Base-by-base conservation (phyloP, 2,888 invertebrate genomes). In the Boloria euphrosyne region DNA sequence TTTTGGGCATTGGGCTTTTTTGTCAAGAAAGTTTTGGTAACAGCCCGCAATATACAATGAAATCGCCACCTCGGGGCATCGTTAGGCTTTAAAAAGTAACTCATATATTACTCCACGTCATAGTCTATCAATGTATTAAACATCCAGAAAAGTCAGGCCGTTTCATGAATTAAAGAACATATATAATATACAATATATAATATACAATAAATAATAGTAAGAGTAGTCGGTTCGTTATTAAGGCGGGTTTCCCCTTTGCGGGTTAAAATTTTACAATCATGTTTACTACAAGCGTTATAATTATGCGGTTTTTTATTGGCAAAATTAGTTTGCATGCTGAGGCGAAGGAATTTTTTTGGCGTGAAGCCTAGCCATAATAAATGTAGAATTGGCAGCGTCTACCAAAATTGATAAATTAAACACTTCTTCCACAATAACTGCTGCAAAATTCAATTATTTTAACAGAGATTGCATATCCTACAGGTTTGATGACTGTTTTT, bases 371-470 rank as follows among this genome's bases (percentile, higher is more conserved):
- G 50, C 65, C 66, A 44, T 66, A 66, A 69, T 71, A 70, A 71
- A 60, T 68, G 55, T 68, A 68, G 70, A 68, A 57, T 70, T 71
- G 71, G 71, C 70, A 71, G 14, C 51, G 38, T 46, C 44, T n/a
- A 50, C 44, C 54, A 18, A 62, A 59, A 62, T 70, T 67, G 65
- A 51, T 43, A 53, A 65, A 65, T 57, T 38, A 60, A 68, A 59
- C 62, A 55, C 55, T 65, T 62, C 59, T 67, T 54, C 44, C 58
- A 62, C 55, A 59, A 61, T 67, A 67, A 65, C 59, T 67, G 54
- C 14, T 16, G 43, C 57, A 38, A 50, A 62, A 52, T 62, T 10
- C 51, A 67, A 58, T 18, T 54, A 18, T 18, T 18, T 38, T 17
- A 17, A 16, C 17, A 17, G 27, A 69, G 46, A 66, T 62, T 62